These are phyloP conservation scores for Oxytorus armatus DNA, from an alignment of 2,888 invertebrate species.

Conservation along the genomic window DNA sequence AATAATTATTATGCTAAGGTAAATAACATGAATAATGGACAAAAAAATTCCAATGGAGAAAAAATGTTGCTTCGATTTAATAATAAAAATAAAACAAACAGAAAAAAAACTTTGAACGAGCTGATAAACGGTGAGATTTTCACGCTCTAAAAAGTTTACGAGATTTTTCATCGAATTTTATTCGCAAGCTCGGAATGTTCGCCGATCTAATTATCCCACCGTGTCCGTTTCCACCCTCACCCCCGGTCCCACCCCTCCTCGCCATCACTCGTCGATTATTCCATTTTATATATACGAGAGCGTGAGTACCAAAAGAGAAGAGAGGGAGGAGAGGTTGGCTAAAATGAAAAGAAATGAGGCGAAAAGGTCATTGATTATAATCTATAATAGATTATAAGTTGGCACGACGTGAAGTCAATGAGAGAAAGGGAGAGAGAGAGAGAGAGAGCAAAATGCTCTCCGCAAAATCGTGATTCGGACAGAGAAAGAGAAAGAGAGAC, in stretches of 20 bases:
- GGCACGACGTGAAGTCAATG: conserved; percentile 41
- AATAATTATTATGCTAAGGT: no score
- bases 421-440: conserved; percentile 29
- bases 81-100: no score
- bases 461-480: conserved; percentile 30
- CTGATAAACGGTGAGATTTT: conserved; percentile 31
- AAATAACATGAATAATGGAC: no score
- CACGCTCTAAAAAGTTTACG: conserved; percentile 26
- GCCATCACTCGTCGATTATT: conserved; percentile 44
- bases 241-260: no score
- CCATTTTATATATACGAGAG: conserved; percentile 26
- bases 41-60: no score
- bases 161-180: conserved; percentile 25
- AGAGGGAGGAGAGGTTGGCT: neutral
- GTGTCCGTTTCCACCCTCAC: no score
- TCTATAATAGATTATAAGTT: conserved; percentile 37
- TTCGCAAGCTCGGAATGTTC: conserved; percentile 14
- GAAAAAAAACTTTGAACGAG: neutral
- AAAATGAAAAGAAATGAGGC: conserved; percentile 52
- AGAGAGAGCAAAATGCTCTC: neutral
- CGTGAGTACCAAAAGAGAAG: conserved; percentile 12
- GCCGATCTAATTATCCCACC: conserved; percentile 41
- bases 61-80: neutral
- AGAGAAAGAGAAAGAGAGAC: neutral
- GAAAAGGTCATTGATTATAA: conserved; percentile 52